These are phyloP conservation scores for Heptranchias perlo DNA, from an alignment of 2,113 vertebrate species.

Conservation along the genomic window DNA sequence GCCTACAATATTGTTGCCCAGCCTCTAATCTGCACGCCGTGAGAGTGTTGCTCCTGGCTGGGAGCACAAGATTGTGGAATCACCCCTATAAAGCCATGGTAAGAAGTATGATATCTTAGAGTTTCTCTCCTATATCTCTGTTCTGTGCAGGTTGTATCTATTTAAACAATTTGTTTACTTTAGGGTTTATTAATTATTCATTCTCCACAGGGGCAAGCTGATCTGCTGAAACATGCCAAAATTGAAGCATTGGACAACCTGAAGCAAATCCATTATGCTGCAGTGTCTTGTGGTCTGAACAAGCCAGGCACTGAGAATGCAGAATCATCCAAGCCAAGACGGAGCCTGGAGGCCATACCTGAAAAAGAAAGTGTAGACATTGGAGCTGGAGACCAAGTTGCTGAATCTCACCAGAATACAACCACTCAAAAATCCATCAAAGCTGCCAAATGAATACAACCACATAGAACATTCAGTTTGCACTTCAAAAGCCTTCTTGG, in stretches of 20 bases:
- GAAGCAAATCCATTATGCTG: slow-evolving; percentile 90
- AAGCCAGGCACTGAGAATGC: slow-evolving; percentile 65
- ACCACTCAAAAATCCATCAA: slow-evolving; percentile 33
- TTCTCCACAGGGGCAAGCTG: slow-evolving; percentile 78
- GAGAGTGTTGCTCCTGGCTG: neutral
- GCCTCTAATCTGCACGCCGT: neutral
- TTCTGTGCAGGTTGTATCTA: neutral
- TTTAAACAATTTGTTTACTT: neutral
- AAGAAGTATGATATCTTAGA: neutral
- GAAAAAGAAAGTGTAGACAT: slow-evolving; percentile 68
- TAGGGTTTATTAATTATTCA: neutral
- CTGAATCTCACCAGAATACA: neutral
- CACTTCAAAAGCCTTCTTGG: slow-evolving; percentile 52
- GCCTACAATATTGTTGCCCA: neutral
- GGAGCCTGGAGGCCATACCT: slow-evolving; percentile 78
- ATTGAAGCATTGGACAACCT: slow-evolving; percentile 87
- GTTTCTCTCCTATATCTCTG: neutral
- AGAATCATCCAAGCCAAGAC: slow-evolving; percentile 56
- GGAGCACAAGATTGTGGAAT: neutral
- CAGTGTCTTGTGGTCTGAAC: slow-evolving; percentile 77
- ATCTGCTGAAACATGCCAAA: slow-evolving; percentile 88
- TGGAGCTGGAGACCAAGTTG: slow-evolving; percentile 66
- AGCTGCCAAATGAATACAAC: slow-evolving; percentile 24
- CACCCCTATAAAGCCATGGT: neutral
- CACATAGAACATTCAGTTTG: slow-evolving; percentile 57